Percentiles rank a stretch among this genome's conserved stretches.
Evolutionary conservation across 1,140 invertebrate species (phyloP).

Genomic region (Solenopsis fugax): DNA sequence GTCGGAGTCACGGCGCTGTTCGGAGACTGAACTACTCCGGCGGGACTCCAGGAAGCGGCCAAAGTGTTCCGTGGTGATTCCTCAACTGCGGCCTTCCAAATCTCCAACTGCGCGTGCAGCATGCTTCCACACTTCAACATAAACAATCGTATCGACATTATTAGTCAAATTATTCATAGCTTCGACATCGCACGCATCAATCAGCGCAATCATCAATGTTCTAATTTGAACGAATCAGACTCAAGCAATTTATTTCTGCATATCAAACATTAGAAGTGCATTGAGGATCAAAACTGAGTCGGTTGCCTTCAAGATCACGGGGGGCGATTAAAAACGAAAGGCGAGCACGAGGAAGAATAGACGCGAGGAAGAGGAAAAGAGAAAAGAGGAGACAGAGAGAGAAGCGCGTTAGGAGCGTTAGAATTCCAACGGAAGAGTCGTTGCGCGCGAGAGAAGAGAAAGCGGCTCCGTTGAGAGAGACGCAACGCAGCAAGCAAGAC

Average conservation of each 20-base stretch:
- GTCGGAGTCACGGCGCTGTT: conserved; percentile 41
- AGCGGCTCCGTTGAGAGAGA: conserved; percentile 77
- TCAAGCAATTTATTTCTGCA: neutral
- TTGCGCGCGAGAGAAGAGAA: conserved; percentile 80
- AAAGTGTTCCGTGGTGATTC: conserved; percentile 85
- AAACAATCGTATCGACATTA: conserved; percentile 3
- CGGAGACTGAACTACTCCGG: conserved; percentile 81
- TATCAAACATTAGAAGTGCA: neutral
- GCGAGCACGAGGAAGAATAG: neutral
- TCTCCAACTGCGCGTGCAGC: conserved; percentile 95
- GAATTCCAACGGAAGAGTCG: conserved; percentile 77
- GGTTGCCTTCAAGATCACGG: neutral
- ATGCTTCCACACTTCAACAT: conserved; percentile 92
- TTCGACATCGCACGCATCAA: neutral
- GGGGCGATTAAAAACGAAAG: conserved; percentile 15
- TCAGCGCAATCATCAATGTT: neutral
- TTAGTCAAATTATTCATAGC: neutral
- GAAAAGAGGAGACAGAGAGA: conserved; percentile 34
- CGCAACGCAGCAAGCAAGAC: conserved; percentile 71
- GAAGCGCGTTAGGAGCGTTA: conserved; percentile 76
- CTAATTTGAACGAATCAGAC: neutral
- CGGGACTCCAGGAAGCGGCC: conserved; percentile 83
- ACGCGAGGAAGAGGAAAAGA: conserved; percentile 7
- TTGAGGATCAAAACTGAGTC: neutral
- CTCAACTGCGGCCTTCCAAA: conserved; percentile 94